Percentiles rank a stretch among this genome's conserved stretches.
These are phyloP conservation scores for Seladonia tumulorum DNA, from an alignment of 2,888 invertebrate species.

Conservation along the genomic window DNA sequence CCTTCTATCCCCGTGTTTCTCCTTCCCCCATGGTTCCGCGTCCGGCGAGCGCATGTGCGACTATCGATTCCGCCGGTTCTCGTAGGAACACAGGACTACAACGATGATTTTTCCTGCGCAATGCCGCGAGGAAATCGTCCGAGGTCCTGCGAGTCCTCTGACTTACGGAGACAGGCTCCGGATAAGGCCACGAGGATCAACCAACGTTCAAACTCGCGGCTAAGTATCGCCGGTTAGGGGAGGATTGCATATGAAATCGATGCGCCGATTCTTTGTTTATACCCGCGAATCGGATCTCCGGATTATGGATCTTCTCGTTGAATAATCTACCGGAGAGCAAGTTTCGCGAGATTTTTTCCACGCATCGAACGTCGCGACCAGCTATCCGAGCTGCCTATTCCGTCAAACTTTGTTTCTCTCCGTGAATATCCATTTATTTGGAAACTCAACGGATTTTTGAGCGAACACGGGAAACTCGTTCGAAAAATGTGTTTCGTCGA, in stretches of 20 bases:
- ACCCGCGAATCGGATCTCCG: background rate
- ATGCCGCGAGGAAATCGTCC: slow-evolving; percentile 57
- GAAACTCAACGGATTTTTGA: background rate
- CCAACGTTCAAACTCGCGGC: background rate
- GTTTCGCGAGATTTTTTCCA: background rate
- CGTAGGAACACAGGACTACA: slow-evolving; percentile 71
- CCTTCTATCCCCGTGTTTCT: slow-evolving; percentile 43
- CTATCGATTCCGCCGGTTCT: slow-evolving; percentile 81
- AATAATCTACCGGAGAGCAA: background rate
- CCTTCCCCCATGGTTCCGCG: slow-evolving; percentile 54
- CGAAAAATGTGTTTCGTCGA: background rate
- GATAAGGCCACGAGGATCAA: slow-evolving; percentile 16
- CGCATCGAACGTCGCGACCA: background rate
- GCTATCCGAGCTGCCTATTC: background rate
- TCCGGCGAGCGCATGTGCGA: slow-evolving; percentile 80
- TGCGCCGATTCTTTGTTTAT: background rate
- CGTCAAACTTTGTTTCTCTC: background rate
- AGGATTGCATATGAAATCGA: background rate
- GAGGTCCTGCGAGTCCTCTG: slow-evolving; percentile 56
- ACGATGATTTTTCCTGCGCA: slow-evolving; percentile 65
- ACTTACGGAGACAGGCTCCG: slow-evolving; percentile 24
- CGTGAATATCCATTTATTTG: background rate
- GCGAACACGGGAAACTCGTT: background rate
- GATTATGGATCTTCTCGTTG: background rate
- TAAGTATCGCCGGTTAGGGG: background rate